These are phyloP conservation scores for Drosophila paramelanica DNA, from an alignment of 2,888 invertebrate species.

Conservation along the genomic window DNA sequence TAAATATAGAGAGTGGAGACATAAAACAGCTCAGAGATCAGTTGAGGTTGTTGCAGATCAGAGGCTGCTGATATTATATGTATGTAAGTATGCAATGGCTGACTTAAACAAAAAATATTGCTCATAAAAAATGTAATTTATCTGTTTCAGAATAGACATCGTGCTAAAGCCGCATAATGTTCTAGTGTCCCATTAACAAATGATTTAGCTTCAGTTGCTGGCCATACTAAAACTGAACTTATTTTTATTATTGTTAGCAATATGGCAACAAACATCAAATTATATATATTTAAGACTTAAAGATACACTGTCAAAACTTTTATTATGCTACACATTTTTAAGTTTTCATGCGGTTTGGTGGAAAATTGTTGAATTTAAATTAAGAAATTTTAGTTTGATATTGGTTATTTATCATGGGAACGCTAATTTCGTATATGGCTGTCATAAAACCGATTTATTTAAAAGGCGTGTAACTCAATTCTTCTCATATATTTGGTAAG, in stretches of 20 bases:
- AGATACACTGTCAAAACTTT: not conserved
- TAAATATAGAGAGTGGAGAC: not conserved
- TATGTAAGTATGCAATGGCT: constrained; percentile 1
- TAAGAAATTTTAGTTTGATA: constrained; percentile 18
- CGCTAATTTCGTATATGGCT: constrained; percentile 26
- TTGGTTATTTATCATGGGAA: constrained; percentile 32
- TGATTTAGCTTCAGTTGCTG: constrained; percentile 1
- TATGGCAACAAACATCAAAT: not conserved
- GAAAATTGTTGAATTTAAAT: constrained; percentile 15
- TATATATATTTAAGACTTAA: not conserved
- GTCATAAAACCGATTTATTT: constrained; percentile 40
- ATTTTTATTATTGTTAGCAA: constrained; percentile 10
- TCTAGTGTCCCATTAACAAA: constrained; percentile 20
- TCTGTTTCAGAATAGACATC: constrained; percentile 28
- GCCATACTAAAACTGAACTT: constrained; percentile 8
- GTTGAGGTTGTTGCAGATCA: constrained; percentile 46
- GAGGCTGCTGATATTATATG: constrained; percentile 3
- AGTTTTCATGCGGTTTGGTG: constrained; percentile 8
- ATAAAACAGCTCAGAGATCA: constrained; percentile 63
- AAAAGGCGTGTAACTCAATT: constrained; percentile 20
- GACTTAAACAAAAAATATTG: not conserved
- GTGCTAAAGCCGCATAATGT: not conserved
- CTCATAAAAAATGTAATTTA: constrained; percentile 17
- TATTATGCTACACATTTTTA: not conserved
- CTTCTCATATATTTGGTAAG: constrained; percentile 1